Evolutionary conservation across 2,888 invertebrate species (phyloP), one percentile per base, ranked within the genome.

Genomic region (Machimus rusticus): DNA sequence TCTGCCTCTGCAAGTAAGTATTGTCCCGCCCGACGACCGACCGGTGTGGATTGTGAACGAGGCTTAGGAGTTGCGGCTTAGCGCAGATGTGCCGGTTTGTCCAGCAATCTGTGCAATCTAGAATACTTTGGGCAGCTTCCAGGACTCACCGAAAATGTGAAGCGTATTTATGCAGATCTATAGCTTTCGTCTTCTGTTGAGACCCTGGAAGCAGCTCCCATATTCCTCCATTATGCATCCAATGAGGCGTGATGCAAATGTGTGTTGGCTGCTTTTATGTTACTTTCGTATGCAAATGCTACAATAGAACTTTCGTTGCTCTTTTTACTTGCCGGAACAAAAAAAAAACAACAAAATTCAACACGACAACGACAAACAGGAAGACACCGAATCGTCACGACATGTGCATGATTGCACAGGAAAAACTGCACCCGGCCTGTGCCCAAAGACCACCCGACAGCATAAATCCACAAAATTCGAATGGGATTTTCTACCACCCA

Each of bases 1-100:
- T 98, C 93, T 98, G 98, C 92, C 94, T 98, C 88, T 98, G 98
- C 97, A 97, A 96, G 98, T 97, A 93, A 95, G 96, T 95, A 90
- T 89, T 78, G 34, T n/a, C 46, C 19, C 34, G 14, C 51, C n/a
- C n/a, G n/a, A n/a, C n/a, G n/a, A n/a, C n/a, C n/a, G 51, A 79
- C 4, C 39, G n/a, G 34, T 12, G 43, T 5, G 51, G 1, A 37
- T 39, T 37, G 39, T 78, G 37, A 16, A 77, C 19, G 79, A 5
- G 51, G 23, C 57, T 51, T 57, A 16, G 19, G 37, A 19, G 57
- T 12, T 66, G 57, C 12, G 57, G 57, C 57, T 82, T 66, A 57
- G 82, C 37, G 55, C 66, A 82, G 66, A 82, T 82, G 82, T 82
- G 37, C 39, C 39, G 14, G 66, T 37, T 82, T 66, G 82, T 66